A percentile compares a stretch with the other conserved stretches of the same genome.
These are phyloP conservation scores for Rousettus leschenaultii DNA, from an alignment of 2,113 vertebrate genomes.

Conservation along the genomic window DNA sequence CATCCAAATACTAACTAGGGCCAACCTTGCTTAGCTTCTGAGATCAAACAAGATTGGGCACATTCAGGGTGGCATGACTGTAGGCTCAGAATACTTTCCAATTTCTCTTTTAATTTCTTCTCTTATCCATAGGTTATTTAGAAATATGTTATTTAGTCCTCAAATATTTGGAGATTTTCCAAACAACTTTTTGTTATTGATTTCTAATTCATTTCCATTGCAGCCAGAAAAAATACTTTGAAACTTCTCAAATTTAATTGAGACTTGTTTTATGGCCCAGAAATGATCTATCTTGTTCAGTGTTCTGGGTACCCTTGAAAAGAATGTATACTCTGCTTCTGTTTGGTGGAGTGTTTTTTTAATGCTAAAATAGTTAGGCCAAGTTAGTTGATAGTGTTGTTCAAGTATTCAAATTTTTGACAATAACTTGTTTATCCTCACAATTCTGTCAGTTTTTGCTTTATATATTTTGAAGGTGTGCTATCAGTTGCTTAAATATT, in stretches of 20 bases:
- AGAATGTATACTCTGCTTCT: background rate
- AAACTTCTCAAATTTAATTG: background rate
- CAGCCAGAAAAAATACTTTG: background rate
- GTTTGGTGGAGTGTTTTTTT: background rate
- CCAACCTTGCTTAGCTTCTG: too few relatives aligned
- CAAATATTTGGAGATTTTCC: conserved; percentile 1
- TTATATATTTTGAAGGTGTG: background rate
- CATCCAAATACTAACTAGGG: too few relatives aligned
- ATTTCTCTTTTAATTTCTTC: background rate
- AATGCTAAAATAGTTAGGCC: background rate
- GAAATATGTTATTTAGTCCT: background rate
- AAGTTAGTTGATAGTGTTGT: background rate
- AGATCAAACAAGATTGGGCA: too few relatives aligned
- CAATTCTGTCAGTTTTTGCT: background rate
- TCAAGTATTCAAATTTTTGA: background rate
- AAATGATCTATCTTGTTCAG: background rate
- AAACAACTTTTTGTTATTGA: background rate
- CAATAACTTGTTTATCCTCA: background rate
- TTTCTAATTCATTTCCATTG: background rate
- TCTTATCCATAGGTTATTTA: background rate
- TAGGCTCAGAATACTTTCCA: background rate
- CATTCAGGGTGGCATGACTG: too few relatives aligned
- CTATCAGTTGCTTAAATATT: background rate
- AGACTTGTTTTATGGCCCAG: background rate
- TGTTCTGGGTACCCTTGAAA: background rate